Evolutionary conservation across 2,797 vertebrate genomes (phyloP).

Genomic region (Mustela erminea): DNA sequence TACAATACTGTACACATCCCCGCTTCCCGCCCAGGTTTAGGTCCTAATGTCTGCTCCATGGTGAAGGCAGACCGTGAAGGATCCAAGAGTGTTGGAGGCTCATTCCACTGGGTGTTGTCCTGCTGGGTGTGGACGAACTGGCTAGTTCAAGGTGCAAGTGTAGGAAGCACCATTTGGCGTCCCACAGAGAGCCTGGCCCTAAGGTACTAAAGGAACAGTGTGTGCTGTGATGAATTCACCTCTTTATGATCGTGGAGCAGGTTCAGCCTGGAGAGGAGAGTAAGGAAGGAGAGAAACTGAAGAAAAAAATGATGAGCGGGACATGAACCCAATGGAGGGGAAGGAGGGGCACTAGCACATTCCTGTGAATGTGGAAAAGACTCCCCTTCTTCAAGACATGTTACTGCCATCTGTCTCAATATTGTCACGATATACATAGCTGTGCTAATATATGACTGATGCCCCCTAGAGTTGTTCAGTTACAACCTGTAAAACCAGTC

Average conservation of each 20-base stretch:
- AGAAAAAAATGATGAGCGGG: not conserved
- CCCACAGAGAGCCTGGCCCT: not conserved
- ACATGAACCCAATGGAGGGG: not conserved
- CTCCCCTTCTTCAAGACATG: not conserved
- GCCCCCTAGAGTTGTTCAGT: not conserved
- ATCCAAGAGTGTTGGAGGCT: not conserved
- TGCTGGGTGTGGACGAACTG: not conserved
- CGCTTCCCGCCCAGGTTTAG: not conserved
- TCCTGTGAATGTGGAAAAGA: not conserved
- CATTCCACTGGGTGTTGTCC: not conserved
- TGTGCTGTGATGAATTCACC: not conserved
- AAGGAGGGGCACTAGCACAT: not conserved
- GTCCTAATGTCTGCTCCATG: not conserved
- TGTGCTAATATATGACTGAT: accelerated
- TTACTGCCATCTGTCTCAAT: not conserved
- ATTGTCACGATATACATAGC: accelerated
- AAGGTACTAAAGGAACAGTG: not conserved
- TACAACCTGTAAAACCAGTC: not conserved
- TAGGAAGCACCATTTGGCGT: not conserved
- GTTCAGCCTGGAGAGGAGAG: not conserved
- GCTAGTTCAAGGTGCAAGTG: not conserved
- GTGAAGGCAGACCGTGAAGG: not conserved
- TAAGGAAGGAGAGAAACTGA: not conserved
- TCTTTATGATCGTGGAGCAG: not conserved
- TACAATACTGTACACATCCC: not conserved